A percentile compares a stretch with the other conserved stretches of the same genome.
Evolutionary conservation across 2,888 invertebrate species (phyloP).

Genomic region (Dryobota labecula): DNA sequence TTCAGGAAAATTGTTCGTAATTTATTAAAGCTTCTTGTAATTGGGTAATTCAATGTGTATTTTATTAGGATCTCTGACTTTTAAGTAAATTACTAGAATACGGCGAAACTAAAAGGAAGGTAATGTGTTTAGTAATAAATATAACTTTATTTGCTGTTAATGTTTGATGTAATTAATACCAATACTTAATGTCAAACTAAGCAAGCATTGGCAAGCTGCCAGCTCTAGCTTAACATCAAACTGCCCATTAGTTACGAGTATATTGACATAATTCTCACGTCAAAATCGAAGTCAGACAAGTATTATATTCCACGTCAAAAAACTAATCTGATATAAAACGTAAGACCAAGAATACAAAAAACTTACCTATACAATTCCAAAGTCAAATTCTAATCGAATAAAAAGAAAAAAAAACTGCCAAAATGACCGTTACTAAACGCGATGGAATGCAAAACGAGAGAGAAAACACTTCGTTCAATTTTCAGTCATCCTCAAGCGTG

Average conservation of each 20-base stretch:
- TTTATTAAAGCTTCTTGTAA: neutral
- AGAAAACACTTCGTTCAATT: conserved; percentile 56
- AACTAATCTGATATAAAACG: conserved; percentile 12
- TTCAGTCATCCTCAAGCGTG: conserved; percentile 55
- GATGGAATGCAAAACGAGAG: conserved; percentile 59
- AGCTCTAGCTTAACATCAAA: conserved; percentile 6
- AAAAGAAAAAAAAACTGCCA: conserved; percentile 25
- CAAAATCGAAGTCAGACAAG: conserved; percentile 2
- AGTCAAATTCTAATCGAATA: conserved; percentile 40
- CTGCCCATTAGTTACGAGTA: conserved; percentile 19
- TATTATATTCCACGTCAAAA: conserved; percentile 20
- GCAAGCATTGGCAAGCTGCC: conserved; percentile 33
- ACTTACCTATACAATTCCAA: conserved; percentile 23
- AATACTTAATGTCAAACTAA: conserved; percentile 40
- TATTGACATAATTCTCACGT: conserved; percentile 37
- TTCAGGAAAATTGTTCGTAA: conserved; percentile 3
- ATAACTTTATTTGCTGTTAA: conserved; percentile 22
- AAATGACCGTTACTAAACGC: conserved; percentile 52
- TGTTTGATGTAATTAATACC: conserved; percentile 32
- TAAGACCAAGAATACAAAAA: conserved; percentile 25
- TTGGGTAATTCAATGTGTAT: neutral
- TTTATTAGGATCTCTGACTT: neutral
- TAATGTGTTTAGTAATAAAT: conserved; percentile 30
- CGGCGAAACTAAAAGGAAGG: neutral
- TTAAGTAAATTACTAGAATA: neutral